Conservation (phyloP, 2,797 vertebrate genomes). For the Buphagus erythrorhynchus region DNA sequence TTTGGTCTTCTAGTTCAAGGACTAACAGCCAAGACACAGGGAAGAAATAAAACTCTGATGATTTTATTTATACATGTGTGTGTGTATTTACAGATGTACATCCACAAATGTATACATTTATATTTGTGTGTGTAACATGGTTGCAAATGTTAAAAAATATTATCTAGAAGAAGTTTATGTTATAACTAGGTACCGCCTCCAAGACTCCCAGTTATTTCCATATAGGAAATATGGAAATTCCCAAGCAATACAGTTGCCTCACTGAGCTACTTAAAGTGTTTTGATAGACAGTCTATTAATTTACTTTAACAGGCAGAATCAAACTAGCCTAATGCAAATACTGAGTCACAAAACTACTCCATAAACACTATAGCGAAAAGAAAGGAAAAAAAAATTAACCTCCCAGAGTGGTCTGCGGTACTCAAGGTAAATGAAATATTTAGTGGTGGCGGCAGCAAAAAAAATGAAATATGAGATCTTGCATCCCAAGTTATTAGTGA, state of each 20-base stretch:
- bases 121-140: not conserved
- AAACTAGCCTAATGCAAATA: conserved; percentile 43
- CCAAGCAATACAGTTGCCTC: not conserved
- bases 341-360: conserved; percentile 23
- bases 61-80: not conserved
- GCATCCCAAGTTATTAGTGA: conserved; percentile 80
- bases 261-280: conserved; percentile 14
- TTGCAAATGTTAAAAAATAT: not conserved
- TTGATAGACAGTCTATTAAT: conserved; percentile 31
- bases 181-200: not conserved
- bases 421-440: conserved; percentile 81
- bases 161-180: not conserved
- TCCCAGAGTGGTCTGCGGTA: conserved; percentile 41
- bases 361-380: conserved; percentile 41
- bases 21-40: not conserved
- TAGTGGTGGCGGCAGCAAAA: conserved; percentile 73
- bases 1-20: not conserved
- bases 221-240: not conserved
- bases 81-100: not conserved
- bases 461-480: conserved; percentile 77
- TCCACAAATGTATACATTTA: not conserved
- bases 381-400: not conserved
- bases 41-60: not conserved
- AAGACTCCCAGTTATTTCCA: not conserved
- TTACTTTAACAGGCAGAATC: conserved; percentile 49